A percentile compares a stretch with the other conserved stretches of the same genome.
Evolutionary conservation across 2,113 vertebrate species (phyloP).

Genomic region (Mirza zaza): DNA sequence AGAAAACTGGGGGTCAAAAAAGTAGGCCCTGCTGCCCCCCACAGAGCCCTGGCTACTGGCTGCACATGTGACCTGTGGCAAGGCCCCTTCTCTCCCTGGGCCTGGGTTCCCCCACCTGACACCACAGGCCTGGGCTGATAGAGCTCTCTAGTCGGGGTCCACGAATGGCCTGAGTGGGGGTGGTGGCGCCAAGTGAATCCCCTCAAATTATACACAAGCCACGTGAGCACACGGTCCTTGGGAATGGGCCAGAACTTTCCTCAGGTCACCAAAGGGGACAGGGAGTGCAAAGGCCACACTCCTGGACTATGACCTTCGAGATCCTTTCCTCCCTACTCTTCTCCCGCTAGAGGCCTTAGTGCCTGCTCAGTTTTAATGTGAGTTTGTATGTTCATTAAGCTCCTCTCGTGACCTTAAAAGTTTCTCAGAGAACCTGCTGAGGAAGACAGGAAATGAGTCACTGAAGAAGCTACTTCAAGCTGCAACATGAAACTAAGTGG

Average conservation of each 20-base stretch:
- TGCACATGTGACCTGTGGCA: accelerated
- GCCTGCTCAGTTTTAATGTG: background rate
- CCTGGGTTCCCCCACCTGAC: background rate
- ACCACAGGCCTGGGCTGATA: background rate
- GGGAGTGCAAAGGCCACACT: background rate
- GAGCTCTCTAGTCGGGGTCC: background rate
- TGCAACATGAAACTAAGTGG: background rate
- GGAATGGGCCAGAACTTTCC: background rate
- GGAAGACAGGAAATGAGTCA: background rate
- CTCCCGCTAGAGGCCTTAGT: background rate
- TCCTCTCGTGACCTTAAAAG: background rate
- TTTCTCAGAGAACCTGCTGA: background rate
- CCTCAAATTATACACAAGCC: background rate
- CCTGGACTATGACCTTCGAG: background rate
- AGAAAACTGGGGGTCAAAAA: background rate
- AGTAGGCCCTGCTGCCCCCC: background rate
- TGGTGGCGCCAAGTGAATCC: background rate
- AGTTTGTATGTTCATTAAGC: background rate
- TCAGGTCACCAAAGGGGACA: background rate
- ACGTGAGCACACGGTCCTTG: background rate
- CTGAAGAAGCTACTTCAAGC: background rate
- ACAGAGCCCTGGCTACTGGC: background rate
- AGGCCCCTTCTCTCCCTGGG: background rate
- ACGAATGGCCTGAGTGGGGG: background rate
- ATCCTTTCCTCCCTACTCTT: background rate